These are phyloP conservation scores for Toxotes chatareus DNA, from an alignment of 2,113 vertebrate species.

Conservation along the genomic window DNA sequence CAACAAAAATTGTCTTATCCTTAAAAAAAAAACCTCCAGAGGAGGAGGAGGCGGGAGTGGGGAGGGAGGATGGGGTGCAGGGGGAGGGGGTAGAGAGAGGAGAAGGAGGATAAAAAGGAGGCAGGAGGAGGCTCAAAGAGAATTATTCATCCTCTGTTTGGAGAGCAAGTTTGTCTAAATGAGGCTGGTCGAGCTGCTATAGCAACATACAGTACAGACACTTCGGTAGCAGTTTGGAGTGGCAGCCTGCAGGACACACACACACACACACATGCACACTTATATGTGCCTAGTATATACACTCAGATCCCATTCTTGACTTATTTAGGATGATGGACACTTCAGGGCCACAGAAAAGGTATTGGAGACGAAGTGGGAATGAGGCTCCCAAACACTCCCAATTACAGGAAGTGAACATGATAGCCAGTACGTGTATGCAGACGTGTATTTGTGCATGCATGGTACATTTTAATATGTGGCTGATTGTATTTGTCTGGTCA, in stretches of 20 bases:
- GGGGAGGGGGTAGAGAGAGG: neutral
- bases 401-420: neutral
- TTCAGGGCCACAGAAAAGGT: neutral
- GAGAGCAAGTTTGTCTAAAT: conserved; percentile 82
- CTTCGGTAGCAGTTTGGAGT: neutral
- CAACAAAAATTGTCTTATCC: conserved; percentile 54
- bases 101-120: conserved; percentile 6
- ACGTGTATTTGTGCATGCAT: neutral
- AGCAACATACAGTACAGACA: conserved; percentile 55
- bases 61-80: conserved; percentile 29
- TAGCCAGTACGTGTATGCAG: neutral
- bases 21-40: conserved; percentile 24
- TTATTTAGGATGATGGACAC: conserved; percentile 18
- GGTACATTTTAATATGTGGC: conserved; percentile 31
- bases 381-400: conserved; percentile 7
- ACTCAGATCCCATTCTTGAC: neutral
- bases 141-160: conserved; percentile 90
- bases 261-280: neutral
- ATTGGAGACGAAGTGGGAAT: neutral
- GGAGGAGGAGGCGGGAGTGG: neutral
- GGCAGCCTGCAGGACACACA: conserved; percentile 21
- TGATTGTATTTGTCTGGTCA: conserved; percentile 62
- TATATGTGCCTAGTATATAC: neutral
- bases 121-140: conserved; percentile 83
- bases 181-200: conserved; percentile 43